Percentiles rank a stretch among this genome's conserved stretches.
phyloP scores from a whole-genome alignment of 2,888 invertebrate species.

The Drosophila percnosoma region DNA sequence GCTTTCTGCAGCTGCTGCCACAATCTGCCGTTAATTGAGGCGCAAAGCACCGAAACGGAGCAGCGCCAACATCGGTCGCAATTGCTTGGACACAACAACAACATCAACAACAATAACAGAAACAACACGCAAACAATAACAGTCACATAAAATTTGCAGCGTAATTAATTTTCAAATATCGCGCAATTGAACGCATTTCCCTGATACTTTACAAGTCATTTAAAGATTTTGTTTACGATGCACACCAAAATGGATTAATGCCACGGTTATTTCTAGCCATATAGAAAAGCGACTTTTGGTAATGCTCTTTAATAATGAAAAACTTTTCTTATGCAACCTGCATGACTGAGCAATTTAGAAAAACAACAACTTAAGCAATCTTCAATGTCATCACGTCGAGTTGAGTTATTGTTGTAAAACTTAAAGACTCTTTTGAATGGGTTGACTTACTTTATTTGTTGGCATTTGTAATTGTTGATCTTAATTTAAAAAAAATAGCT shows the following conservation, averaged over 20 bases:
- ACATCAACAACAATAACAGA: conserved; percentile 22
- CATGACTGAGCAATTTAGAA: conserved; percentile 35
- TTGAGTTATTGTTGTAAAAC: not conserved
- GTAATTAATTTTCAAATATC: conserved; percentile 62
- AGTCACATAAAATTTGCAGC: conserved; percentile 19
- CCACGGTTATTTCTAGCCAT: not conserved
- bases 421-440: not conserved
- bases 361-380: conserved; percentile 4
- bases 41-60: conserved; percentile 53
- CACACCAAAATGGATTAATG: not conserved
- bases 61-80: conserved; percentile 52
- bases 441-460: not conserved
- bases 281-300: not conserved
- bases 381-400: conserved; percentile 22
- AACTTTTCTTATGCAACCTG: conserved; percentile 24
- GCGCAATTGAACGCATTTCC: conserved; percentile 38
- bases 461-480: conserved; percentile 1
- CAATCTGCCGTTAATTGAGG: conserved; percentile 73
- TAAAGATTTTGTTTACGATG: conserved; percentile 5
- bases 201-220: conserved; percentile 12
- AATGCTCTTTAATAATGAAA: not conserved
- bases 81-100: conserved; percentile 40
- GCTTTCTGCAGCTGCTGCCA: conserved; percentile 54
- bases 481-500: not conserved
- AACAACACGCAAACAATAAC: conserved; percentile 6